Conservation (phyloP, 1,140 invertebrate genomes). For the Chymomyza costata region DNA sequence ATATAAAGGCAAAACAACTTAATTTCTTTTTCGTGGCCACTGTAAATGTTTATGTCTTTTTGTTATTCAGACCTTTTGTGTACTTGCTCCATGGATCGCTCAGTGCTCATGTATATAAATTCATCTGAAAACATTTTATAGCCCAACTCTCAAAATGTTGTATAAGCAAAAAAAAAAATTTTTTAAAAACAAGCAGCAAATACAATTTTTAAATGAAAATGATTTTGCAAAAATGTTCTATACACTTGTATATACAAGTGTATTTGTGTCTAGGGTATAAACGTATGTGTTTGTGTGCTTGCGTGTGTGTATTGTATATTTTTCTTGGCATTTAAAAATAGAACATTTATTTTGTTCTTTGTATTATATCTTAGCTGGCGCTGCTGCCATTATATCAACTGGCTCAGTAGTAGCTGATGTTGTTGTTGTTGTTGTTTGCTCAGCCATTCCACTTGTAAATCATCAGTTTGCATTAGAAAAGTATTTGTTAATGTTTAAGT, state of each 20-base stretch:
- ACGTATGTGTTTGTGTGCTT: constrained; percentile 20
- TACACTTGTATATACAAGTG: constrained; percentile 6
- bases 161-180: not conserved
- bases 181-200: not conserved
- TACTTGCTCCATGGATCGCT: not conserved
- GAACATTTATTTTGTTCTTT: constrained; percentile 60
- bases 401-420: constrained; percentile 29
- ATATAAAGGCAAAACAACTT: not conserved
- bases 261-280: too few species aligned
- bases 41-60: not conserved
- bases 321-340: constrained; percentile 67
- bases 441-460: constrained; percentile 68
- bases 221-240: constrained; percentile 64
- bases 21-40: not conserved
- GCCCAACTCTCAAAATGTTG: too few species aligned
- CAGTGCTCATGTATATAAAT: too few species aligned
- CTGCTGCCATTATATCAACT: constrained; percentile 26
- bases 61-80: not conserved
- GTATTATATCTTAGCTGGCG: constrained; percentile 64
- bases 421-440: constrained; percentile 25
- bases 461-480: constrained; percentile 73
- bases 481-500: constrained; percentile 68
- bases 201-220: constrained; percentile 41
- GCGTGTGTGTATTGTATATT: constrained; percentile 53
- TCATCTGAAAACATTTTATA: too few species aligned